Base-by-base conservation (phyloP, 1,140 invertebrate genomes). In the Eriocheir sinensis region DNA sequence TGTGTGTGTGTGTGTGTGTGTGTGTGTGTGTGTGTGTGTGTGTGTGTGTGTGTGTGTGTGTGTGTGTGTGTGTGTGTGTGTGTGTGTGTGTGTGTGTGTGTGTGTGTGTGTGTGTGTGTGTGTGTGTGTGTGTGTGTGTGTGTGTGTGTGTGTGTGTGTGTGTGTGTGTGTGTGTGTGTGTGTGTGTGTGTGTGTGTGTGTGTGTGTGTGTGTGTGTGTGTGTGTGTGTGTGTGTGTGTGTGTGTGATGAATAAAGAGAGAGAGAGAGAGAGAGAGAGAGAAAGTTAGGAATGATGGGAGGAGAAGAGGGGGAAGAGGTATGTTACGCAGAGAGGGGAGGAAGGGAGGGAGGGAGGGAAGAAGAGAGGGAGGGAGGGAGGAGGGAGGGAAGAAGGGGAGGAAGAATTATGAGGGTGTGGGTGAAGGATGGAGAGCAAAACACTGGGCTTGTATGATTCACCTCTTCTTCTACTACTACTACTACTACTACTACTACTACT, bases 1-100 rank as follows among this genome's bases (percentile, higher is more conserved):
- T 85, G 81, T 85, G 32, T 85, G 32, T 34, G 32, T 34, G 32
- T 27, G 32, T 34, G 81, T 34, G 32, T 34, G 85, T 6, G 32
- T 34, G 32, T 34, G 81, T 34, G 85, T 44, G 85, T 88, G 34
- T 88, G 40, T 88, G 36, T 88, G 40, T 88, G 40, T 88, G 36
- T 88, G 40, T 88, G 36, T 88, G 40, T 88, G 36, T 88, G 40
- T 88, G 36, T 88, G 40, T 88, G 36, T 88, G 40, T 88, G 36
- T 88, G 40, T 88, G 36, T 88, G 40, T 88, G 36, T 88, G 40
- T 88, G 36, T 88, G 40, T 88, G 36, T 88, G 40, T 88, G 85
- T 88, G 40, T 88, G 36, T 88, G 40, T 88, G 36, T 88, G 40
- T 88, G 36, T 88, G 40, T 88, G 36, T 41, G 36, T 41, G 36